A percentile compares a stretch with the other conserved stretches of the same genome.
phyloP scores from a whole-genome alignment of 2,113 vertebrate species.

The Nothobranchius kuhntae region DNA sequence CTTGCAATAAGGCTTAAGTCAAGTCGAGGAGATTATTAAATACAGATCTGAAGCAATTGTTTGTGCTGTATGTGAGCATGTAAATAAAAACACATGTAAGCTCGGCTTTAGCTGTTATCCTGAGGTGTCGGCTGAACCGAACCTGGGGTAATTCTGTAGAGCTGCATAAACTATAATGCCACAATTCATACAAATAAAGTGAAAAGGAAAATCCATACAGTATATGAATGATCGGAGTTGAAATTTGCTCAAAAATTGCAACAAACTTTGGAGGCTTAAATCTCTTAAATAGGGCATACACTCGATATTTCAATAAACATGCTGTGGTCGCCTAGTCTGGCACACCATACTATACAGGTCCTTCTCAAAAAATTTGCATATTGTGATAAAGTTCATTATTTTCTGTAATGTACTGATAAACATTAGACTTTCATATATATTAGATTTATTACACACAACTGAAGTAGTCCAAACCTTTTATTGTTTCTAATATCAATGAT shows the following conservation, averaged over 20 bases:
- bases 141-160: slow-evolving; percentile 12
- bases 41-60: slow-evolving; percentile 5
- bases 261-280: slow-evolving; percentile 2
- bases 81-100: slow-evolving; percentile 6
- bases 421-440: too few species aligned
- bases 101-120: slow-evolving; percentile 3
- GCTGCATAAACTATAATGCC: slow-evolving; percentile 4
- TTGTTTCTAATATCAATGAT: too few species aligned
- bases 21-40: slow-evolving; percentile 42
- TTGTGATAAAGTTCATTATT: too few species aligned
- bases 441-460: too few species aligned
- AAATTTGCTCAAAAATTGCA: background rate
- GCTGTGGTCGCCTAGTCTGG: too few species aligned
- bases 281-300: too few species aligned
- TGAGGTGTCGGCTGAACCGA: slow-evolving; percentile 22
- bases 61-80: background rate
- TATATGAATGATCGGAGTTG: background rate
- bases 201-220: background rate
- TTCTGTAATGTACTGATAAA: too few species aligned
- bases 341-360: too few species aligned
- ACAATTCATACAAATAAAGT: slow-evolving; percentile 7
- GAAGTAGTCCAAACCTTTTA: too few species aligned
- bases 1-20: slow-evolving; percentile 21
- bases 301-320: too few species aligned
- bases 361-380: too few species aligned